Evolutionary conservation across 92 coral and sea anemone genomes (phyloP), one percentile per base, ranked within the genome.

Genomic region (Meandrina meandrites): DNA sequence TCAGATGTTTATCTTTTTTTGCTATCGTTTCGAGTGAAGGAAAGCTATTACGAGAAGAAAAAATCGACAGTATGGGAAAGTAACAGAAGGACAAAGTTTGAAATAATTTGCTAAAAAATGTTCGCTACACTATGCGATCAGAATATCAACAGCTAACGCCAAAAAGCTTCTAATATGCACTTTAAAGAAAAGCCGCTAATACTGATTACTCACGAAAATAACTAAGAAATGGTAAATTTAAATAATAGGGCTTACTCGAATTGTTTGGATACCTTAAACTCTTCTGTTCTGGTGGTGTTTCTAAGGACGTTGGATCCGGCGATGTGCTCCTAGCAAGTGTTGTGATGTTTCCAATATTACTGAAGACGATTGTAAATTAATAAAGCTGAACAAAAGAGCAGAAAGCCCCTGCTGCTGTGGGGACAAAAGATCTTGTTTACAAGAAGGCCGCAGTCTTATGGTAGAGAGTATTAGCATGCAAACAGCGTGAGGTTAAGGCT

Each of bases 331-430:
- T 36, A 19, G 78, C 48, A 35, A 34, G 76, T 72, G 67, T 22
- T 22, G 0, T 58, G 76, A 72, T 72, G 47, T 71, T 27, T 19
- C 37, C 37, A 28, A 70, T 70, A 8, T 31, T 19, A 15, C 77
- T 32, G 47, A 48, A 48, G 53, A 73, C 51, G n/a, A 78, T 8
- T 79, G 83, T n/a, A 27, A 64, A 64, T 67, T 68, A 66, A 81
- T 45, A 15, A 57, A 21, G 36, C 36, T 10, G 27, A 67, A 47
- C 84, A 66, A 81, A 31, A 40, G 42, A 66, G 30, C 40, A 19
- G 8, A 8, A 40, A 5, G 10, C 76, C 84, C 76, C 75, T 68
- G 42, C 57, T 67, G 85, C 24, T 67, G 13, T 12, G n/a, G 31
- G 83, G 51, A 79, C 42, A 56, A 15, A 58, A 58, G 15, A 21